Percentiles rank a stretch among this genome's conserved stretches.
phyloP scores from a whole-genome alignment of 2,888 invertebrate genomes.

The Keiferia lycopersicella region DNA sequence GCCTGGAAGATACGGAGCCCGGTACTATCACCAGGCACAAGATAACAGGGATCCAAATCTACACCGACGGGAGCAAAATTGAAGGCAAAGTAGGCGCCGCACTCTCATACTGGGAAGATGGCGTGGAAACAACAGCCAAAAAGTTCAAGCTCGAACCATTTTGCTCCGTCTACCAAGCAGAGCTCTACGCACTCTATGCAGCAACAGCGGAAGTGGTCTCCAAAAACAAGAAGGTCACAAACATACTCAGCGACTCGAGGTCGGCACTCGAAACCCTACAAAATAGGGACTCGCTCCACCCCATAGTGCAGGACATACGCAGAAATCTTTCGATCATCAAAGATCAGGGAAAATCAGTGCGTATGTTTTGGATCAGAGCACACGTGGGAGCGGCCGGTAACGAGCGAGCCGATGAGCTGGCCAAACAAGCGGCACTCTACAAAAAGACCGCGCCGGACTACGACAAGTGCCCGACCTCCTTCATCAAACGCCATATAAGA shows the following conservation, averaged over 20 bases:
- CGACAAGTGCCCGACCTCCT: constrained; percentile 23
- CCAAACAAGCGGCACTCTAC: constrained; percentile 27
- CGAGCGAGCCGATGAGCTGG: constrained; percentile 26
- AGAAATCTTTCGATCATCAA: neutral
- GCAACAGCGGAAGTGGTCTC: neutral
- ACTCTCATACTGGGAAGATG: neutral
- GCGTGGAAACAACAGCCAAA: neutral
- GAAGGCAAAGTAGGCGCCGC: constrained; percentile 27
- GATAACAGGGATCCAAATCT: constrained; percentile 17
- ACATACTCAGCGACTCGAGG: constrained; percentile 9
- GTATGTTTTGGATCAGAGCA: neutral
- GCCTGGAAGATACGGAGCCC: neutral
- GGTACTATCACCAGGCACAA: neutral
- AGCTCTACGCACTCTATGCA: neutral
- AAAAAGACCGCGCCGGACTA: constrained; percentile 21
- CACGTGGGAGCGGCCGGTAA: constrained; percentile 1
- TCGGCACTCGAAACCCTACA: neutral
- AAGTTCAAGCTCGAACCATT: constrained; percentile 19
- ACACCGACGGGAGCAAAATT: constrained; percentile 33
- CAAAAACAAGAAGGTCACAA: neutral
- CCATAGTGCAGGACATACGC: neutral
- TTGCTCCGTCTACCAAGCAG: constrained; percentile 24
- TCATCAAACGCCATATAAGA: constrained; percentile 20
- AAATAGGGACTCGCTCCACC: constrained; percentile 12
- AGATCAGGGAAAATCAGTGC: neutral